These are phyloP conservation scores for Mamestra brassicae DNA, from an alignment of 2,888 invertebrate genomes.

Conservation along the genomic window DNA sequence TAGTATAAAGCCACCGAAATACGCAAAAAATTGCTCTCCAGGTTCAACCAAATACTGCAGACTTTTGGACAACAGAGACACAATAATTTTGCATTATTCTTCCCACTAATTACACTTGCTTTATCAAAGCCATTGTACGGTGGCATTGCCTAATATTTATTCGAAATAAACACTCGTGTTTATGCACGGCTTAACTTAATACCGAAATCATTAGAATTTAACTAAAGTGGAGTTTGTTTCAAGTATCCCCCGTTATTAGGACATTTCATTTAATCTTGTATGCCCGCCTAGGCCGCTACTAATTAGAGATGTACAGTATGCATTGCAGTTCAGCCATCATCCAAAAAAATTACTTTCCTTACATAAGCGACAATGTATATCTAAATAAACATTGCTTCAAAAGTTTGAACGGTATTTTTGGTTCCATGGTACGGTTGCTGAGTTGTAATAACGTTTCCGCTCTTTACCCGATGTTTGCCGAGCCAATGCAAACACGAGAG, in stretches of 20 bases:
- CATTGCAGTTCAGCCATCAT: constrained; percentile 50
- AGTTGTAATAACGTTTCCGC: constrained; percentile 87
- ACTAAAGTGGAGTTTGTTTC: constrained; percentile 76
- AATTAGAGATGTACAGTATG: not conserved
- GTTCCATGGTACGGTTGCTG: constrained; percentile 67
- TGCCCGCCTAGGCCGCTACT: not conserved
- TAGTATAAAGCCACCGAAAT: not conserved
- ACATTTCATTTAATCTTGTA: constrained; percentile 1
- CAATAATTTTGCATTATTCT: constrained; percentile 16
- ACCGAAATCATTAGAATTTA: constrained; percentile 78
- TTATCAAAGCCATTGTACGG: constrained; percentile 38
- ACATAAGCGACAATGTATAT: constrained; percentile 60
- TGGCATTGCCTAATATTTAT: constrained; percentile 56
- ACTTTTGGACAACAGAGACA: constrained; percentile 12
- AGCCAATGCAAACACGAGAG: constrained; percentile 84
- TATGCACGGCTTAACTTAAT: constrained; percentile 74
- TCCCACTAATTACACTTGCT: constrained; percentile 37
- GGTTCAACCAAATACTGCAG: not conserved
- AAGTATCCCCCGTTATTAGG: constrained; percentile 66
- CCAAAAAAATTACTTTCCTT: fast-evolving
- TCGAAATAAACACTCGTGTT: constrained; percentile 64
- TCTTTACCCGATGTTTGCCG: constrained; percentile 86
- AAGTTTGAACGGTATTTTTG: constrained; percentile 4
- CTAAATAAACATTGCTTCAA: not conserved
- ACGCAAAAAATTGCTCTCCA: not conserved